Evolutionary conservation across 2,797 vertebrate genomes (phyloP), one percentile per base, ranked within the genome.

Genomic region (Aulostomus chinensis): DNA sequence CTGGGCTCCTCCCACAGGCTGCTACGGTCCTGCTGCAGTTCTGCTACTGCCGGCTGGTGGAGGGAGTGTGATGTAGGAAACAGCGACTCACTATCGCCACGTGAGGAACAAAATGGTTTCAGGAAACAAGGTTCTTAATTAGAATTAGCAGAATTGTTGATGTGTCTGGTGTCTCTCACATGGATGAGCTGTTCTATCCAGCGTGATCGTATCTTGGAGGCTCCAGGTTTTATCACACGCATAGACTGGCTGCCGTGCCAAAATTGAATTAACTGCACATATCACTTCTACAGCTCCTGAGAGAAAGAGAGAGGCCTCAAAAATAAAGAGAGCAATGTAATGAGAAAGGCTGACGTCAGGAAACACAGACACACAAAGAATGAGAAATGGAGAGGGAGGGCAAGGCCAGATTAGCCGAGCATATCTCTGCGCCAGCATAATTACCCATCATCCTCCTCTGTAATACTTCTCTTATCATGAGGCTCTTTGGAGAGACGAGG

Each of bases 371-470:
- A 55, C 32, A 46, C 45, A 59, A 12, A 45, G 52, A 59, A 39
- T 24, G 34, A 57, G 31, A 49, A 33, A 53, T 40, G 52, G 38
- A 37, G 39, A 54, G 42, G 32, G 53, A 58, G 59, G 12, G 32
- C 54, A 56, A 41, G 39, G 34, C 56, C 53, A 75, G 68, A 80
- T 80, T 75, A 80, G 49, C 1, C 1, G 34, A 53, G 42, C 61
- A 43, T 76, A 77, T 80, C 76, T 63, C 36, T 57, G 60, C 14
- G 51, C 47, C 43, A 20, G 53, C 45, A 33, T 80, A 73, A 83
- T 83, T 78, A 83, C 68, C 66, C 71, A 58, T 78, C 71, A 60
- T 68, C 71, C 74, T 55, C 64, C 29, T 36, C 74, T 63, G 73
- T 73, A 58, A 73, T 60, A 21, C 50, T 26, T 40, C 45, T 62